phyloP scores from a whole-genome alignment of 2,797 vertebrate genomes.

The Paedocypris micromegethes region DNA sequence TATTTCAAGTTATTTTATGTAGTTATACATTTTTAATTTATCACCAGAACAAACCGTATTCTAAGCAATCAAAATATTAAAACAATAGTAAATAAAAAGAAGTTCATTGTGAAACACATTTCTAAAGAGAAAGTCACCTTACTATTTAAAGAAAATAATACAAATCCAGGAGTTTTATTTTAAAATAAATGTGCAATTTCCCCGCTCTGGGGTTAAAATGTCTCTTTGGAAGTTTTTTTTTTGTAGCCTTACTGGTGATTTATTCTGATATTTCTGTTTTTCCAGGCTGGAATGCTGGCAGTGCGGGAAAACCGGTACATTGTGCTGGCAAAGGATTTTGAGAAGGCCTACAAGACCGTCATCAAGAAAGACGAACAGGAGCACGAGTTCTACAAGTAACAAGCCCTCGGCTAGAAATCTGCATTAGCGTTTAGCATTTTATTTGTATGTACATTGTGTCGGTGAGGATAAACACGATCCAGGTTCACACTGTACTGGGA shows the following conservation, averaged over 20 bases:
- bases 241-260: background rate
- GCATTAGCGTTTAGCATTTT: background rate
- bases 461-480: slow-evolving; percentile 15
- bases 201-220: too few species aligned
- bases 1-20: too few species aligned
- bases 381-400: slow-evolving; percentile 92
- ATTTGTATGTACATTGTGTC: slow-evolving; percentile 33
- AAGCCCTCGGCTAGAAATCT: background rate
- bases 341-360: slow-evolving; percentile 91
- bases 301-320: slow-evolving; percentile 93
- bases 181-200: too few species aligned
- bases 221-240: too few species aligned
- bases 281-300: slow-evolving; percentile 87
- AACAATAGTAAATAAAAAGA: too few species aligned
- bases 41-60: too few species aligned
- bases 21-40: too few species aligned
- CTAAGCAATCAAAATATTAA: too few species aligned
- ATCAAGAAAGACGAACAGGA: slow-evolving; percentile 95
- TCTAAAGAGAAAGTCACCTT: too few species aligned
- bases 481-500: slow-evolving; percentile 40
- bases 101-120: too few species aligned
- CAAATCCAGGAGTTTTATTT: too few species aligned
- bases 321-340: slow-evolving; percentile 90
- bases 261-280: background rate
- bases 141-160: too few species aligned